Base-by-base conservation (phyloP, 1,140 invertebrate species). In the Magallana ariakensis region DNA sequence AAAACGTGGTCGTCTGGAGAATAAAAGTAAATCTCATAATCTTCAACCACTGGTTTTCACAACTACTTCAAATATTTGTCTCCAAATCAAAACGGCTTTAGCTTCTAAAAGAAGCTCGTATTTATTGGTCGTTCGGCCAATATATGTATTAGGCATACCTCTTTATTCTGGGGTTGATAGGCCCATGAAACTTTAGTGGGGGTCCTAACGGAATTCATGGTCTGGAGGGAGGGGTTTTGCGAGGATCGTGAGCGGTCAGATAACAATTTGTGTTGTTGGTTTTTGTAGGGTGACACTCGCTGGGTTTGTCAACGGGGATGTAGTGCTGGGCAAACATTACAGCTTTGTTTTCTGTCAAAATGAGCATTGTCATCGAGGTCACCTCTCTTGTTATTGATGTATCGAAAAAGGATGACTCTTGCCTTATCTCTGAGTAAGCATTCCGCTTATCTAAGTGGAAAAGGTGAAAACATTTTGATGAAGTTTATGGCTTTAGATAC, bases 401-500 rank as follows among this genome's bases (percentile, higher is more conserved):
- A 75, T 75, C 66, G 19, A 11, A 26, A 75, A 60, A 60, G 22
- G 7, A 26, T 75, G 66, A 13, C 22, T 75, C 66, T 22, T 33
- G 10, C 26, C 19, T 75, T 75, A 75, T 75, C 66, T 26, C 33
- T 75, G 33, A 75, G 66, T 26, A 75, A 75, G 66, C 66, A 75
- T 11, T 33, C 22, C 10, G 9, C 22, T 75, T 75, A 75, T 75
- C 66, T 75, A 0, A 13, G 66, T 33, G 13, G 22, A 75, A 75
- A 26, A 75, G 66, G 66, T 75, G 66, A 75, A 75, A 75, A 75
- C 66, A 75, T 75, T 75, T 75, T 75, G 33, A 75, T 75, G 66
- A 75, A 75, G 66, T 75, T 75, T 75, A 75, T 26, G 15, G 11
- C 22, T 75, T 75, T 10, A 11, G 22, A 33, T 19, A 26, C 33